A percentile compares a stretch with the other conserved stretches of the same genome.
Evolutionary conservation across 2,888 invertebrate genomes (phyloP).

Genomic region (Hirudinaria manillensis): DNA sequence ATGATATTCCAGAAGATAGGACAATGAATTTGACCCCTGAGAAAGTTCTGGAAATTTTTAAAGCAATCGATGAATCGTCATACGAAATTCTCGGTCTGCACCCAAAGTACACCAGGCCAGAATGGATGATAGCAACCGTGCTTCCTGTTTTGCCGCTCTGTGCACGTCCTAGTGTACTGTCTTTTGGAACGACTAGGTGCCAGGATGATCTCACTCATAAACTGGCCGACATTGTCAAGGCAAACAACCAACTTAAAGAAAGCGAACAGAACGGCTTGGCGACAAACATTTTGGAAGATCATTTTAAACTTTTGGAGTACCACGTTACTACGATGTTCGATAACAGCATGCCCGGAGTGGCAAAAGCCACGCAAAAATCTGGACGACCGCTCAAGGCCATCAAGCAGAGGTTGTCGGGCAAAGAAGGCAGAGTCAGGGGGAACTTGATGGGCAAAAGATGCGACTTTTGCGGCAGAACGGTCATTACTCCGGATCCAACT

Average conservation of each 20-base stretch:
- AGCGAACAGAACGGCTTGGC: constrained; percentile 96
- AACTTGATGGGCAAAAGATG: constrained; percentile 99
- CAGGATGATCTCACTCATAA: constrained; percentile 98
- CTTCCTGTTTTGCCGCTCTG: constrained; percentile 92
- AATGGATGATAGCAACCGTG: constrained; percentile 98
- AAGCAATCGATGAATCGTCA: constrained; percentile 78
- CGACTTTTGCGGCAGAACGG: constrained; percentile 97
- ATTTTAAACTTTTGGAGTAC: constrained; percentile 93
- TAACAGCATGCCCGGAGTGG: constrained; percentile 90
- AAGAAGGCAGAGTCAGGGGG: constrained; percentile 96
- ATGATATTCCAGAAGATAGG: constrained; percentile 50
- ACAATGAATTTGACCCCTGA: constrained; percentile 80
- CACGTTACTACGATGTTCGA: constrained; percentile 96
- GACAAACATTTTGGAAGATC: constrained; percentile 91
- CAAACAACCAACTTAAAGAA: constrained; percentile 87
- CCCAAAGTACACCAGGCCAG: constrained; percentile 85
- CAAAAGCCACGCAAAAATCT: constrained; percentile 67
- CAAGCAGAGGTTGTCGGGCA: constrained; percentile 88
- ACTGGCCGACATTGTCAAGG: constrained; percentile 92
- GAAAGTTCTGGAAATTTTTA: constrained; percentile 91
- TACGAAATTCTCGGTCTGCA: constrained; percentile 65
- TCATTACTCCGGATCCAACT: constrained; percentile 62
- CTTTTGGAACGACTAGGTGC: constrained; percentile 96
- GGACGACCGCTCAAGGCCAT: constrained; percentile 96
- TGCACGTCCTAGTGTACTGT: constrained; percentile 94